A percentile compares a stretch with the other conserved stretches of the same genome.
Conservation (phyloP, 2,113 vertebrate genomes). For the Falco punctatus region DNA sequence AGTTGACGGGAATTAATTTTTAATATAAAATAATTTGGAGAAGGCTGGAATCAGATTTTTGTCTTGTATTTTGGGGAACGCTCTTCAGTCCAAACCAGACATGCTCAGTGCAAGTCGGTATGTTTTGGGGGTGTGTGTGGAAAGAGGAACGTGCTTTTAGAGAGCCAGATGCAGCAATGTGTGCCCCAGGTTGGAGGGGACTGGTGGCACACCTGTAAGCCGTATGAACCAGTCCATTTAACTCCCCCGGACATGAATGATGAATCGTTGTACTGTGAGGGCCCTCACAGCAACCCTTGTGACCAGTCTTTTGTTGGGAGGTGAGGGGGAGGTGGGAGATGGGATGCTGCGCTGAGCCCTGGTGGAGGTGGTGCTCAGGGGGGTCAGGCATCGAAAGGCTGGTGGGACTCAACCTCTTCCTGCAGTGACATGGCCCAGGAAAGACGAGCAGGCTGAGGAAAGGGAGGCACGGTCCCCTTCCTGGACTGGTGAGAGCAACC, state of each 20-base stretch:
- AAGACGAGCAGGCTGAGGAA: not conserved
- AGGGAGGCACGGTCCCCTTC: not conserved
- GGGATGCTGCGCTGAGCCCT: not conserved
- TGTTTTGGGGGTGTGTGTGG: not conserved
- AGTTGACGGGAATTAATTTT: slow-evolving; percentile 4
- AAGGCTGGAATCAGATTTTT: not conserved
- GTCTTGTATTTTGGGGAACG: not conserved
- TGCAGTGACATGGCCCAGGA: not conserved
- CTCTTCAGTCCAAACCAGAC: not conserved
- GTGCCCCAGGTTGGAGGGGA: not conserved
- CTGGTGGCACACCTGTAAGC: accelerated
- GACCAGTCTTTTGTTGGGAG: not conserved
- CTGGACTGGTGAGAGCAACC: not conserved
- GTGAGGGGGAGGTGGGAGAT: not conserved
- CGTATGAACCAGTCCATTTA: not conserved
- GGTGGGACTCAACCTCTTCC: not conserved
- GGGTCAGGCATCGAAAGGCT: not conserved
- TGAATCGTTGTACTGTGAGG: not conserved
- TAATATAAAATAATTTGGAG: slow-evolving; percentile 17
- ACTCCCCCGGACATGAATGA: accelerated
- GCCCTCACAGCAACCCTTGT: not conserved
- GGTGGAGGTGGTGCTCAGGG: not conserved
- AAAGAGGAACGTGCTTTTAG: not conserved
- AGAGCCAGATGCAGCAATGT: accelerated
- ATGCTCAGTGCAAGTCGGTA: not conserved